Conservation (phyloP, 2,113 vertebrate species). For the Lethenteron reissneri region DNA sequence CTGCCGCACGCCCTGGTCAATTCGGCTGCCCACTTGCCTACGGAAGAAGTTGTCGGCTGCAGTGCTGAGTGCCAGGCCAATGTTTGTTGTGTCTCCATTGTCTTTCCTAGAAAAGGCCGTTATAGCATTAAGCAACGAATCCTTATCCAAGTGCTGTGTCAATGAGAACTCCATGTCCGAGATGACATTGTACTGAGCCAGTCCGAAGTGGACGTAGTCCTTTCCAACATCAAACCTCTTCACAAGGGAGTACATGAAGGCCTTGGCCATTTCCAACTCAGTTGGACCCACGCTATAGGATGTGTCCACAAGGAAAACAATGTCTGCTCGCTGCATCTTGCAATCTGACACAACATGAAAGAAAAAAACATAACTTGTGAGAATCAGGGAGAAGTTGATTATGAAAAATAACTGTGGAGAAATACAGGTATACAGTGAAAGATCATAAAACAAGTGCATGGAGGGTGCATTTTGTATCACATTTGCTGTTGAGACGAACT, state of each 20-base stretch:
- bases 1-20: conserved; percentile 1
- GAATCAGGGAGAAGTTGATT: not conserved
- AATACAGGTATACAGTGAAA: not conserved
- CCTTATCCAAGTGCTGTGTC: not conserved
- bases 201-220: conserved; percentile 1
- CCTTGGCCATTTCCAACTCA: not conserved
- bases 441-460: no score
- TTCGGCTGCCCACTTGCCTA: not conserved
- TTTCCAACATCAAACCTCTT: not conserved
- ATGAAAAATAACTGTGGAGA: not conserved
- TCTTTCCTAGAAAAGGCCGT: not conserved
- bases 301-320: conserved; percentile 3
- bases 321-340: not conserved
- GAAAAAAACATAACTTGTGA: not conserved
- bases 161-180: not conserved
- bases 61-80: not conserved
- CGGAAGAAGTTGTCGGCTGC: conserved; percentile 1
- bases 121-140: not conserved
- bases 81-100: not conserved
- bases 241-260: not conserved
- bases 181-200: not conserved
- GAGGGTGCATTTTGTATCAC: no score
- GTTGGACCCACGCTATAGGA: not conserved
- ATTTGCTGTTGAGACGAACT: no score
- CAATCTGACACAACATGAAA: not conserved